A percentile compares a stretch with the other conserved stretches of the same genome.
These are phyloP conservation scores for Lateolabrax maculatus DNA, from an alignment of 2,797 vertebrate species.

Conservation along the genomic window DNA sequence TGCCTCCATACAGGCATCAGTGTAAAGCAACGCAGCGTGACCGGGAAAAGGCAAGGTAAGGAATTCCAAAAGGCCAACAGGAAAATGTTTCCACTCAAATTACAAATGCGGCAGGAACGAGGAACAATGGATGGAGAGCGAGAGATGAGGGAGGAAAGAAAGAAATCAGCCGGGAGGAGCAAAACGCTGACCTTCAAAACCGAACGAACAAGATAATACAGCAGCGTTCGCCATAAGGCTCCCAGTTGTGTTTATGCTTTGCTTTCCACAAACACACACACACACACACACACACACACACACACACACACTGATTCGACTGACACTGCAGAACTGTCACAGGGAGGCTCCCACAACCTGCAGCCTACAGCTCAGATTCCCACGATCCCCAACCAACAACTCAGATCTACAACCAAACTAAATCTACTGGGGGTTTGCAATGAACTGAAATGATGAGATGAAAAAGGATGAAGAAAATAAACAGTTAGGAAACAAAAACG, in stretches of 20 bases:
- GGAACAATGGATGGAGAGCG: background rate
- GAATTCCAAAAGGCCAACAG: constrained; percentile 41
- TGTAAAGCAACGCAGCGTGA: constrained; percentile 9
- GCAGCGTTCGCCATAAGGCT: constrained; percentile 15
- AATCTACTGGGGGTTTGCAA: background rate
- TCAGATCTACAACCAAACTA: background rate
- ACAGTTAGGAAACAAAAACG: background rate
- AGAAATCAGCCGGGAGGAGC: constrained; percentile 17
- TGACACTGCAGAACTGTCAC: constrained; percentile 26
- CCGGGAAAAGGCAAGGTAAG: constrained; percentile 43
- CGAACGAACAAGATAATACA: constrained; percentile 24
- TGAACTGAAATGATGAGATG: background rate
- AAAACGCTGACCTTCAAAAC: constrained; percentile 56
- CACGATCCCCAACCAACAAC: background rate
- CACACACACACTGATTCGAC: constrained; percentile 1
- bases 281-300: constrained; percentile 15
- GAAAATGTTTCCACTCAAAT: constrained; percentile 43
- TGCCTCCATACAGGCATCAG: constrained; percentile 8
- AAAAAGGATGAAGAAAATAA: background rate
- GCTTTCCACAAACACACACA: constrained; percentile 18
- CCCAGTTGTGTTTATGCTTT: constrained; percentile 41
- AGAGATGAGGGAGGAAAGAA: too few species aligned
- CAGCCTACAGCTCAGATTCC: background rate
- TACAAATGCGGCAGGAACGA: constrained; percentile 30
- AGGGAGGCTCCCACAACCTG: background rate